Evolutionary conservation across 1,140 invertebrate species (phyloP).

Genomic region (Adelges cooleyi): DNA sequence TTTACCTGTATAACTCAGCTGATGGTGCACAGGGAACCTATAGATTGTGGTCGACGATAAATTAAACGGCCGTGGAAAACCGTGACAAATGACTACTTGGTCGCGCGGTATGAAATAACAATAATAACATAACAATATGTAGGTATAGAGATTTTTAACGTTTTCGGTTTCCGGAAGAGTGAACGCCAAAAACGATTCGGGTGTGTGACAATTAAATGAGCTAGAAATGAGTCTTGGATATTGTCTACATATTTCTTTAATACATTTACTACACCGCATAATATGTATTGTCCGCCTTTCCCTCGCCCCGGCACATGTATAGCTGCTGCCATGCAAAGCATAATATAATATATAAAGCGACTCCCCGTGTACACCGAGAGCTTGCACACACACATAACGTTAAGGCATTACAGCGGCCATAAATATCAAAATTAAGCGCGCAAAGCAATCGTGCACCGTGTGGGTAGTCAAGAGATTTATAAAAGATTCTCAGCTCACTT

Average conservation of each 20-base stretch:
- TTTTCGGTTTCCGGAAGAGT: not conserved
- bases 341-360: too few relatives aligned
- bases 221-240: conserved; percentile 8
- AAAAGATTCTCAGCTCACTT: too few relatives aligned
- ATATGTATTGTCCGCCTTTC: too few relatives aligned
- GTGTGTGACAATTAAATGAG: conserved; percentile 3
- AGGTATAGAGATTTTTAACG: not conserved
- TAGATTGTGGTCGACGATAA: not conserved
- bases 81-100: not conserved
- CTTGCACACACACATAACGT: too few relatives aligned
- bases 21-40: not conserved
- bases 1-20: not conserved
- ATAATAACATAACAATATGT: not conserved
- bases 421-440: too few relatives aligned
- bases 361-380: too few relatives aligned
- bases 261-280: too few relatives aligned
- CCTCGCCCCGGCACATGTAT: too few relatives aligned
- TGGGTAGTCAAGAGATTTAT: too few relatives aligned
- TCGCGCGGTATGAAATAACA: not conserved
- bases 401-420: too few relatives aligned
- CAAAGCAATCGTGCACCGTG: too few relatives aligned
- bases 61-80: not conserved
- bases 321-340: too few relatives aligned
- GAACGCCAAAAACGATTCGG: not conserved
- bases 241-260: not conserved